A percentile compares a stretch with the other conserved stretches of the same genome.
Conservation (phyloP, 2,888 invertebrate species). For the Drosophila subquinaria region DNA sequence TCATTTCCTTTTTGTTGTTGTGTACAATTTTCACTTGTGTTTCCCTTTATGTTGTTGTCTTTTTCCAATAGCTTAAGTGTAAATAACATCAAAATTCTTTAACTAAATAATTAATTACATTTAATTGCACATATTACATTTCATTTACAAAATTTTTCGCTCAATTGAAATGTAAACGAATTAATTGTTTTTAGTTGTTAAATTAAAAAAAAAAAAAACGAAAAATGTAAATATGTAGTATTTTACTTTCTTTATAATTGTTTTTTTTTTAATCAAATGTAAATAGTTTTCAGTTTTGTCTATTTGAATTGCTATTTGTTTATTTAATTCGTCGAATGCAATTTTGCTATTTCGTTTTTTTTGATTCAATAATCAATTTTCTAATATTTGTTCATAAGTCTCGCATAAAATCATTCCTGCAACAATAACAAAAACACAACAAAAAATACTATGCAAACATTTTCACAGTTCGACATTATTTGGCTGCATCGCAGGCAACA, state of each 20-base stretch:
- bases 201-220: not conserved
- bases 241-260: not conserved
- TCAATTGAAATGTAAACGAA: slow-evolving; percentile 37
- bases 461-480: slow-evolving; percentile 84
- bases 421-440: slow-evolving; percentile 42
- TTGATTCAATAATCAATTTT: slow-evolving; percentile 15
- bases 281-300: slow-evolving; percentile 2
- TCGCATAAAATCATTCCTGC: slow-evolving; percentile 26
- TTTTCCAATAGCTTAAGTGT: slow-evolving; percentile 38
- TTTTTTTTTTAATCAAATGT: slow-evolving; percentile 2
- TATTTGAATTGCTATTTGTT: slow-evolving; percentile 18
- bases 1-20: slow-evolving; percentile 30
- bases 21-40: not conserved
- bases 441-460: slow-evolving; percentile 58
- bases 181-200: slow-evolving; percentile 16
- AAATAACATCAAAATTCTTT: slow-evolving; percentile 25
- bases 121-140: slow-evolving; percentile 32
- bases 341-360: not conserved
- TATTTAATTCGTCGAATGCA: slow-evolving; percentile 18
- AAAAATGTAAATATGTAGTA: slow-evolving; percentile 4
- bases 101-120: slow-evolving; percentile 16
- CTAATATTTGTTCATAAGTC: slow-evolving; percentile 12
- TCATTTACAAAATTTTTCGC: slow-evolving; percentile 23
- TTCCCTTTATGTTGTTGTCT: slow-evolving; percentile 15
- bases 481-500: slow-evolving; percentile 84